Evolutionary conservation across 2,113 vertebrate genomes (phyloP).

Genomic region (Bubo bubo): DNA sequence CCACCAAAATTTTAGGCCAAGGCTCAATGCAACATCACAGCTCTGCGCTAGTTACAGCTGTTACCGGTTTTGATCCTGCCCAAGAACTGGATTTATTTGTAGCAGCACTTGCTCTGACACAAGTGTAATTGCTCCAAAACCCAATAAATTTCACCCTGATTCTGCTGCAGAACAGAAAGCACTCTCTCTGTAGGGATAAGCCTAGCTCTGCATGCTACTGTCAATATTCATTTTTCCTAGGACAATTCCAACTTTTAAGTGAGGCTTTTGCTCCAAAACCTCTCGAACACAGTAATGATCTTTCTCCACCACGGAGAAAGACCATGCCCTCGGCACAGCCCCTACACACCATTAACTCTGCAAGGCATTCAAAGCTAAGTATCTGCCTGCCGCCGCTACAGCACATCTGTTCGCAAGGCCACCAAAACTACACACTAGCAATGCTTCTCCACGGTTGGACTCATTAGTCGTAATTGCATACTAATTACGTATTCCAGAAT

Average conservation of each 20-base stretch:
- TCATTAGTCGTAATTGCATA: background rate
- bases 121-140: background rate
- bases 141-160: background rate
- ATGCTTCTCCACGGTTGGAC: background rate
- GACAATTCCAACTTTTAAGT: background rate
- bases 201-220: background rate
- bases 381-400: background rate
- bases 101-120: background rate
- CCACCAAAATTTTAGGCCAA: background rate
- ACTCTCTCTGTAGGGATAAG: rapidly evolving
- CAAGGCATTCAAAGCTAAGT: background rate
- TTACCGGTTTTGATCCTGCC: background rate
- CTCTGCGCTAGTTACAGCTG: background rate
- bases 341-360: background rate
- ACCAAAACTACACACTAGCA: background rate
- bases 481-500: background rate
- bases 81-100: background rate
- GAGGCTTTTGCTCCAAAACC: background rate
- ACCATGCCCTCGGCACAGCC: background rate
- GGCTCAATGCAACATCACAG: rapidly evolving
- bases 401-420: background rate
- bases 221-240: background rate
- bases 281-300: background rate
- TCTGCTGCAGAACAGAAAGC: background rate
- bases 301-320: background rate